These are phyloP conservation scores for Oreotrochilus melanogaster DNA, from an alignment of 2,113 vertebrate species.

Conservation along the genomic window DNA sequence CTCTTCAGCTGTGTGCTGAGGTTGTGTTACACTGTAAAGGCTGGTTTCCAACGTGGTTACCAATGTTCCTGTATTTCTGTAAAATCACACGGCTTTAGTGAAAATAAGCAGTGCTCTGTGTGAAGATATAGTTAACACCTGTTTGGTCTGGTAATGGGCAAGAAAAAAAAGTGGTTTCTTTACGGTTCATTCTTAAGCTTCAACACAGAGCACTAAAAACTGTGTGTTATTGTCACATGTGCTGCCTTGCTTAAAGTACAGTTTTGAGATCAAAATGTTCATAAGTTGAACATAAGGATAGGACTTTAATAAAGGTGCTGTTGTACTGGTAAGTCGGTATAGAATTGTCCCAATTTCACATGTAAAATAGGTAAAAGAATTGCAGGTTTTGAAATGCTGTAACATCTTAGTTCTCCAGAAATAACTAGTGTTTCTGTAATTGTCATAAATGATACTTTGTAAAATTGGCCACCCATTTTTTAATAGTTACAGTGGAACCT, in stretches of 20 bases:
- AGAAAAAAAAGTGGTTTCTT: neutral
- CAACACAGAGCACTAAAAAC: fast-evolving
- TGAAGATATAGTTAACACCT: neutral
- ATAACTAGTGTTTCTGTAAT: neutral
- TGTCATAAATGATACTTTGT: neutral
- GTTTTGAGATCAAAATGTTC: neutral
- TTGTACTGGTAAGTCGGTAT: neutral
- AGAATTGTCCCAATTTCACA: neutral
- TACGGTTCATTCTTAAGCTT: neutral
- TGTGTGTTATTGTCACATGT: neutral
- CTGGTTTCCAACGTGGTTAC: neutral
- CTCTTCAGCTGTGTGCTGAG: neutral
- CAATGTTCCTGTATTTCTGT: neutral
- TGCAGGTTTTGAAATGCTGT: neutral
- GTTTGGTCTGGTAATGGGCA: neutral
- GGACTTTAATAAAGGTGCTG: neutral
- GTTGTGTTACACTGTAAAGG: neutral
- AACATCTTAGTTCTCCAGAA: neutral
- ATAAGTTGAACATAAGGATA: neutral
- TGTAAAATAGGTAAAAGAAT: neutral
- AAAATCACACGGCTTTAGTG: neutral
- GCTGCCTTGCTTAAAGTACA: neutral
- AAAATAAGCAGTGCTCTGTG: neutral
- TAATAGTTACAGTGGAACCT: neutral
- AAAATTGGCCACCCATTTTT: neutral